These are phyloP conservation scores for Elmis aenea DNA, from an alignment of 2,888 invertebrate genomes.

Conservation along the genomic window DNA sequence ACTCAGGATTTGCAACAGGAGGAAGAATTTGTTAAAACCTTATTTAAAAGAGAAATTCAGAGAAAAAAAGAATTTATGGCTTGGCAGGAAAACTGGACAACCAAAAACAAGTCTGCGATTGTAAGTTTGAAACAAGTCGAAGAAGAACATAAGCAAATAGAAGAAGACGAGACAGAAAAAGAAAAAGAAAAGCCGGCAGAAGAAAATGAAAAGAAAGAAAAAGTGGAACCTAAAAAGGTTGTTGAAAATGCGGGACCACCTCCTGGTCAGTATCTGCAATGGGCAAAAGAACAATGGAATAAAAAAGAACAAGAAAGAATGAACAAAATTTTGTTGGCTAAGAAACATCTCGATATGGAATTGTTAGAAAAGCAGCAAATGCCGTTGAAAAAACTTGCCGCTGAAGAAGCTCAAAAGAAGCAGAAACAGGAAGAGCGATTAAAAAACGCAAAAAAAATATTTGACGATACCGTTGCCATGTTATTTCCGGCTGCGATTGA, in stretches of 20 bases:
- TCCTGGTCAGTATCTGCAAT: slow-evolving; percentile 32
- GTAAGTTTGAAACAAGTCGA: slow-evolving; percentile 26
- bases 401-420: slow-evolving; percentile 55
- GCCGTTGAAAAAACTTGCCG: slow-evolving; percentile 56
- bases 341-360: slow-evolving; percentile 58
- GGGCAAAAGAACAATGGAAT: slow-evolving; percentile 55
- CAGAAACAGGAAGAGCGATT: slow-evolving; percentile 54
- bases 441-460: slow-evolving; percentile 57
- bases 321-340: slow-evolving; percentile 57
- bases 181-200: slow-evolving; percentile 50
- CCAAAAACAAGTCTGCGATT: slow-evolving; percentile 30
- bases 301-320: slow-evolving; percentile 61
- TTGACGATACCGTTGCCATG: slow-evolving; percentile 59
- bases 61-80: slow-evolving; percentile 50
- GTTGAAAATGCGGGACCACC: slow-evolving; percentile 15
- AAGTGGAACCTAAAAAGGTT: slow-evolving; percentile 21
- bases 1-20: slow-evolving; percentile 19
- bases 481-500: slow-evolving; percentile 58
- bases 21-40: slow-evolving; percentile 39
- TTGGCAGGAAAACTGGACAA: slow-evolving; percentile 61
- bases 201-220: slow-evolving; percentile 12
- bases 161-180: slow-evolving; percentile 39
- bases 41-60: slow-evolving; percentile 52
- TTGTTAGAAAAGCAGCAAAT: slow-evolving; percentile 57
- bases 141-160: slow-evolving; percentile 42